Percentiles rank a stretch among this genome's conserved stretches.
Conservation (phyloP, 1,140 invertebrate genomes). For the Macrotrachela quadricornifera region DNA sequence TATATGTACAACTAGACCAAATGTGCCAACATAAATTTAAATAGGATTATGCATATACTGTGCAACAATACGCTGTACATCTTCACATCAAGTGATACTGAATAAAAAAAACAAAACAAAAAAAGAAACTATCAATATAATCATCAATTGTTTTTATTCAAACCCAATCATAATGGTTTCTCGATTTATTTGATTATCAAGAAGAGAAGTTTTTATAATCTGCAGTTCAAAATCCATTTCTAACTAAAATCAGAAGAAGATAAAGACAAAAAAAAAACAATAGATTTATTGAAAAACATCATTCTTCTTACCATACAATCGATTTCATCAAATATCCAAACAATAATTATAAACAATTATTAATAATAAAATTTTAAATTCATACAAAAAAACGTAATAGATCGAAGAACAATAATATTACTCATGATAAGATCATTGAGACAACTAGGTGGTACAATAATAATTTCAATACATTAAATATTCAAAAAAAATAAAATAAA, state of each 20-base stretch:
- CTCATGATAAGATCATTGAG: conserved; percentile 52
- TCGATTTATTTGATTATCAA: conserved; percentile 47
- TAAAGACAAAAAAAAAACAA: too few species aligned
- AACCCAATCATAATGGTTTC: conserved; percentile 63
- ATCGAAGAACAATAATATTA: conserved; percentile 22
- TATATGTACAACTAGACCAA: conserved; percentile 41
- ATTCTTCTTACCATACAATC: conserved; percentile 50
- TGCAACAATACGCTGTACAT: conserved; percentile 53
- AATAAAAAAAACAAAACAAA: too few species aligned
- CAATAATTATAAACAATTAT: not conserved
- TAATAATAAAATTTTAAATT: not conserved
- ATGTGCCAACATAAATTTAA: conserved; percentile 61
- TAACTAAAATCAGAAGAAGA: conserved; percentile 26
- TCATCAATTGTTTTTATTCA: not conserved
- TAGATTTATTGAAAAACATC: too few species aligned
- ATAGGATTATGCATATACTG: conserved; percentile 66
- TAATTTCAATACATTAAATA: conserved; percentile 53
- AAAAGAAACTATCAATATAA: too few species aligned
- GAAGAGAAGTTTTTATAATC: conserved; percentile 52
- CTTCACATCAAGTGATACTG: conserved; percentile 66
- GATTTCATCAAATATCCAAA: conserved; percentile 52
- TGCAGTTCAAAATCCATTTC: conserved; percentile 70
- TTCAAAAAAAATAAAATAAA: too few species aligned
- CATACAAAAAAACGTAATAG: conserved; percentile 28
- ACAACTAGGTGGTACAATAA: conserved; percentile 68